Evolutionary conservation across 2,113 vertebrate species (phyloP).

Genomic region (Xenopus borealis): DNA sequence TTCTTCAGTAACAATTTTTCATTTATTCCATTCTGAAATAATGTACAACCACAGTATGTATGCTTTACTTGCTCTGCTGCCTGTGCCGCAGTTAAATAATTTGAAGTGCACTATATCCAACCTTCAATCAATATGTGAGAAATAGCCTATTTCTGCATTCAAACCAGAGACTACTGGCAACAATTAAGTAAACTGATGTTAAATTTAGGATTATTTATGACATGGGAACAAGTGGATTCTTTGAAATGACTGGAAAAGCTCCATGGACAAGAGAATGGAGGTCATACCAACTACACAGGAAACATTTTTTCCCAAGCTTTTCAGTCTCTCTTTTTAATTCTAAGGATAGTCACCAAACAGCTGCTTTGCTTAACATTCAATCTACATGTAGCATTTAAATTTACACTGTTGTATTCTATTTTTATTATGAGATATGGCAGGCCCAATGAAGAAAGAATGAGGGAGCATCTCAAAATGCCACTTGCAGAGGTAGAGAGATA

Average conservation of each 20-base stretch:
- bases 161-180: neutral
- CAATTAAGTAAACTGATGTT: neutral
- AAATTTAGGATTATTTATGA: neutral
- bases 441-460: no score
- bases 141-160: neutral
- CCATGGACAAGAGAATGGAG: neutral
- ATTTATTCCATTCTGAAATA: no score
- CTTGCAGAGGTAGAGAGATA: no score
- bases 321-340: neutral
- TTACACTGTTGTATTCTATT: neutral
- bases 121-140: neutral
- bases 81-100: no score
- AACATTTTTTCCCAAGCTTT: slow-evolving; percentile 18
- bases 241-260: neutral
- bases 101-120: no score
- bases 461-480: no score
- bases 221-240: slow-evolving; percentile 3
- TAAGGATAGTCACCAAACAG: slow-evolving; percentile 7
- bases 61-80: no score
- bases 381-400: neutral
- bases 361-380: slow-evolving; percentile 6
- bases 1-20: no score
- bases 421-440: no score
- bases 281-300: neutral
- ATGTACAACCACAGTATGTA: no score